A percentile compares a stretch with the other conserved stretches of the same genome.
phyloP scores from a whole-genome alignment of 2,797 vertebrate species.

The Streptopelia turtur region DNA sequence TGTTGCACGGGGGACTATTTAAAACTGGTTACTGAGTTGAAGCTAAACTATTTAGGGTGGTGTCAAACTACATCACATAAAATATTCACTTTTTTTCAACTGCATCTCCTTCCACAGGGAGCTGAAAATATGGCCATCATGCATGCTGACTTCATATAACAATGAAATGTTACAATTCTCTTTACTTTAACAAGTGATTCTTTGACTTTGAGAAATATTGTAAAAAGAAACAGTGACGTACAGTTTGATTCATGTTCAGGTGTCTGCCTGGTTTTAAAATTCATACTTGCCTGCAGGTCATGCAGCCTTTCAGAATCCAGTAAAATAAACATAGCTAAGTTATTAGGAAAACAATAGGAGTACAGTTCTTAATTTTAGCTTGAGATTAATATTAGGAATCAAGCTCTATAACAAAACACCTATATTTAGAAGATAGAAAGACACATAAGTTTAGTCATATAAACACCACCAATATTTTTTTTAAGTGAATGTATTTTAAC shows the following conservation, averaged over 20 bases:
- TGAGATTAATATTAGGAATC: not conserved
- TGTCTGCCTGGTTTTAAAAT: not conserved
- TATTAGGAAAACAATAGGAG: not conserved
- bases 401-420: not conserved
- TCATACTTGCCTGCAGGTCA: not conserved
- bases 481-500: not conserved
- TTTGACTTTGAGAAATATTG: not conserved
- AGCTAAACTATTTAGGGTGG: not conserved
- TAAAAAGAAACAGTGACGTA: not conserved
- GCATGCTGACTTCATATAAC: not conserved
- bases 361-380: not conserved
- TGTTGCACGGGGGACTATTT: not conserved
- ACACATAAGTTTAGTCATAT: not conserved
- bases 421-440: not conserved
- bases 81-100: not conserved
- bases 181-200: not conserved
- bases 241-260: not conserved
- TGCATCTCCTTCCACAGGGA: not conserved
- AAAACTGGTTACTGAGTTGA: not conserved
- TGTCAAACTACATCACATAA: not conserved
- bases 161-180: not conserved
- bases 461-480: not conserved
- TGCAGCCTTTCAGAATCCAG: not conserved
- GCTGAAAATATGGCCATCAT: not conserved
- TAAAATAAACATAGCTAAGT: not conserved